Base-by-base conservation (phyloP, 2,113 vertebrate species). In the Phyllopteryx taeniolatus region DNA sequence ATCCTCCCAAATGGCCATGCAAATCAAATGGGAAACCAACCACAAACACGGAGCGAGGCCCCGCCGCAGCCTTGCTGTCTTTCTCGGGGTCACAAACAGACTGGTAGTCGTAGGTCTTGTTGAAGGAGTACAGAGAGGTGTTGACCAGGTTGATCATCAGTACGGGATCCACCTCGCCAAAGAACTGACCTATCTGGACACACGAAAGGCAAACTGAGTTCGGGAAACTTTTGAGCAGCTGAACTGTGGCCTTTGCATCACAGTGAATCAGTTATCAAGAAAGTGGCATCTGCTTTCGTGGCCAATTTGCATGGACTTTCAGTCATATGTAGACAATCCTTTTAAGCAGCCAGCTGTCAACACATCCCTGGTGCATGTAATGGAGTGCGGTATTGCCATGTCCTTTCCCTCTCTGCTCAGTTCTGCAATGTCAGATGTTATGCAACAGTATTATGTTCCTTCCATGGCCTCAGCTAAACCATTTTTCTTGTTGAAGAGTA, bases 51-150 rank as follows among this genome's bases (percentile, higher is more conserved):
- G 96, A 95, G 80, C 96, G 94, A 47, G 90, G 93, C 35, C 95
- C 96, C 70, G 96, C 95, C 74, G 95, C 96, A 78, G 95, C 95
- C 71, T 95, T 97, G 73, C 94, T 94, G 77, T 96, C 94, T 62
- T 93, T 94, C 77, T 95, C 95, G 0, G 96, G 97, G 89, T 99
- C 96, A 5, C 97, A 99, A 64, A 98, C 94, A 0, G 97, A 98
- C 72, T 98, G 97, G 80, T 98, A 99, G 88, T 99, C 97, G 0
- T 99, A 99, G 0, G 97, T 98, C 87, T 99, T 98, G 77, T 98
- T 98, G 79, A 96, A 97, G 80, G 95, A 94, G 84, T 96, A 99
- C 4, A 99, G 80, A 2, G 96, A 96, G 67, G 94, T 94, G 79
- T 98, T 97, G 77, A 98, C 92, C 70, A 99, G 91, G 70, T 93